Conservation (phyloP, 2,888 invertebrate species). For the Xylota segnis region DNA sequence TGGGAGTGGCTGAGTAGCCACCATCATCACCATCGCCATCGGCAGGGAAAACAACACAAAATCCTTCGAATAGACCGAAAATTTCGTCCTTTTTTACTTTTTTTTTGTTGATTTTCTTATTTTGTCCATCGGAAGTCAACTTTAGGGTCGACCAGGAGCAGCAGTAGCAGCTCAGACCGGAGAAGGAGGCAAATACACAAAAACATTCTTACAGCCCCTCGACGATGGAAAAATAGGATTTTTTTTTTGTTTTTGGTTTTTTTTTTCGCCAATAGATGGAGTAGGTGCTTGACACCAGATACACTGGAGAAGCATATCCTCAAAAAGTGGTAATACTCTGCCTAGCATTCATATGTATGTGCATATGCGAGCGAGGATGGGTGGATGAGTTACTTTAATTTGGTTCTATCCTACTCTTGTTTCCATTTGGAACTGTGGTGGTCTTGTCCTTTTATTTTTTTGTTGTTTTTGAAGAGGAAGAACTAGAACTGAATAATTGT, state of each 20-base stretch:
- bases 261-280: constrained; percentile 64
- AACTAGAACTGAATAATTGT: constrained; percentile 57
- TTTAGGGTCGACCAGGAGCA: constrained; percentile 33
- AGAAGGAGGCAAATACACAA: constrained; percentile 21
- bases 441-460: constrained; percentile 15
- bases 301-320: constrained; percentile 33
- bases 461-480: constrained; percentile 3
- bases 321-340: constrained; percentile 36
- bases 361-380: constrained; percentile 36
- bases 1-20: constrained; percentile 74
- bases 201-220: constrained; percentile 33
- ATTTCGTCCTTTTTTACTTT: constrained; percentile 35
- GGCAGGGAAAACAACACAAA: constrained; percentile 57
- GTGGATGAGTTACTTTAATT: constrained; percentile 71
- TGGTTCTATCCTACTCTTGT: constrained; percentile 42
- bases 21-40: constrained; percentile 52
- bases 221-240: constrained; percentile 19
- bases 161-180: not conserved
- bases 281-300: constrained; percentile 68
- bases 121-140: constrained; percentile 70
- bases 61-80: constrained; percentile 65
- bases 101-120: constrained; percentile 38
- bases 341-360: no score
- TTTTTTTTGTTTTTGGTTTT: constrained; percentile 21
- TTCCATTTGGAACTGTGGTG: constrained; percentile 39